phyloP scores from a whole-genome alignment of 2,888 invertebrate species.

The Mythimna ferrago region DNA sequence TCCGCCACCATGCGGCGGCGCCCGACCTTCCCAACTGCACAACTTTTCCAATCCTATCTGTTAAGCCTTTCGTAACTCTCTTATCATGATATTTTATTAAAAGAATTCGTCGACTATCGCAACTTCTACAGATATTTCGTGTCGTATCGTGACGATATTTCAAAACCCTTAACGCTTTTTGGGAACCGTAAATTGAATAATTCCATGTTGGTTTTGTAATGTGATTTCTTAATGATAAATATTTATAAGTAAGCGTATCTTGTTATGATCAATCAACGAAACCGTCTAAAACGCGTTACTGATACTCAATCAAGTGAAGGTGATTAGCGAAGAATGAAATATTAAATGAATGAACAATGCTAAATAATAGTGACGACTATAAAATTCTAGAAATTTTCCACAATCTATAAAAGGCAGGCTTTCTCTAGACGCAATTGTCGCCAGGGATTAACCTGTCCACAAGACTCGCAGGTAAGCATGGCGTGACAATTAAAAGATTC shows the following conservation, averaged over 20 bases:
- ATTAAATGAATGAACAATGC: conserved; percentile 4
- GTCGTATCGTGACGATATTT: conserved; percentile 33
- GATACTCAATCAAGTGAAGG: conserved; percentile 8
- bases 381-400: conserved; percentile 1
- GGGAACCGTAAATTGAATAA: conserved; percentile 35
- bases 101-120: conserved; percentile 50
- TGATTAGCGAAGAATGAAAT: background rate
- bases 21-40: conserved; percentile 74
- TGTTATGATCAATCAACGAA: conserved; percentile 13
- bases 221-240: conserved; percentile 21
- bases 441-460: conserved; percentile 20
- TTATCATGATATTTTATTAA: conserved; percentile 62
- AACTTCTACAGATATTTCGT: conserved; percentile 48
- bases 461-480: conserved; percentile 12
- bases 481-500: conserved; percentile 40
- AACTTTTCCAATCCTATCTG: conserved; percentile 76
- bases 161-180: conserved; percentile 34
- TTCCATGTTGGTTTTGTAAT: conserved; percentile 20
- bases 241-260: conserved; percentile 20
- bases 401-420: conserved; percentile 19
- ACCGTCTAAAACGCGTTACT: background rate
- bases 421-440: conserved; percentile 17
- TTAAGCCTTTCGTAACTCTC: conserved; percentile 66
- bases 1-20: conserved; percentile 67
- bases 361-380: background rate